Percentiles rank a stretch among this genome's conserved stretches.
Evolutionary conservation across 2,113 vertebrate genomes (phyloP).

Genomic region (Genyomyrus donnyi): DNA sequence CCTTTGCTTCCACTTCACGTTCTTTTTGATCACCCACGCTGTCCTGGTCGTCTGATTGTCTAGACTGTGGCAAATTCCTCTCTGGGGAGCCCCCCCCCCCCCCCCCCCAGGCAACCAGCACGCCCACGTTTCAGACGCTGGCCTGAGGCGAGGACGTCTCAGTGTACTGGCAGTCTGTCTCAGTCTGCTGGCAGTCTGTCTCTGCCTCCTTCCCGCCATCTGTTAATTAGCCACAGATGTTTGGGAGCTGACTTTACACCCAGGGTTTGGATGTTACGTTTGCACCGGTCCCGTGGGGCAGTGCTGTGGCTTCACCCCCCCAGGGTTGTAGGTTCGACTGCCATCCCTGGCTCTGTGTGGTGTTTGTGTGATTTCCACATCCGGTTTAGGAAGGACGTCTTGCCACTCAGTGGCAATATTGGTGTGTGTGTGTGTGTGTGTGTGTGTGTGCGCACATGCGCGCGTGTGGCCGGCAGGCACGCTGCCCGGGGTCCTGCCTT

Average conservation of each 20-base stretch:
- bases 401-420: background rate
- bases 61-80: background rate
- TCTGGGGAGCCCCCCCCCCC: background rate
- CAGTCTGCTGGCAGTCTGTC: background rate
- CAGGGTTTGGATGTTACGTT: background rate
- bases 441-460: accelerated
- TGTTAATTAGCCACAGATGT: background rate
- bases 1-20: background rate
- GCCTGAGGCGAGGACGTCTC: background rate
- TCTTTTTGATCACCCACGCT: background rate
- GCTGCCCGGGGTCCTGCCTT: background rate
- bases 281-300: background rate
- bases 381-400: background rate
- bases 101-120: background rate
- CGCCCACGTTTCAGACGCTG: background rate
- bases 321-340: background rate
- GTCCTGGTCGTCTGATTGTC: background rate
- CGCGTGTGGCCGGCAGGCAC: background rate
- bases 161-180: background rate
- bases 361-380: background rate
- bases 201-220: background rate
- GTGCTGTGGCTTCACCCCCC: background rate
- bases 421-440: background rate
- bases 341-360: background rate
- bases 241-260: background rate